Evolutionary conservation across 2,888 invertebrate species (phyloP), one percentile per base, ranked within the genome.

Genomic region (Apamea anceps): DNA sequence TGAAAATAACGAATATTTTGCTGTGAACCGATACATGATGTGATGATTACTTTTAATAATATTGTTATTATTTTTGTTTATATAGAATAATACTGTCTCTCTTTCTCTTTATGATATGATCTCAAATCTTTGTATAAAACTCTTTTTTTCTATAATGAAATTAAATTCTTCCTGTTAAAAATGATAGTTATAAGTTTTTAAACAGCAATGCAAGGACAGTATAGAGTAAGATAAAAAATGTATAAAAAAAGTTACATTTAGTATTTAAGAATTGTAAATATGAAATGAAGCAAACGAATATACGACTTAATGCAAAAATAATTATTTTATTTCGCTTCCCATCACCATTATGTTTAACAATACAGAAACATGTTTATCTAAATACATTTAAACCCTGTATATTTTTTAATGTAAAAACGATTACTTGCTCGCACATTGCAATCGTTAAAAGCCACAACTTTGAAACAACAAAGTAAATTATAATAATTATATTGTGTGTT

Each of bases 181-280:
- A 81, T 83, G 63, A 80, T 91, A 91, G 91, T 85, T 85, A 81
- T 93, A 91, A 91, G 92, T 88, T 91, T 89, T 88, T 91, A 91
- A 88, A 91, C 91, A 92, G 91, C 93, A 92, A 92, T 86, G 91
- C 92, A 94, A 95, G 95, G 95, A 94, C 95, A 96, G 96, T 96
- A 81, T 81, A 95, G 84, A 89, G 82, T 94, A 94, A 93, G 94
- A 91, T 84, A 89, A 89, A 93, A 94, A 94, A 93, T 92, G 91
- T 93, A 92, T 91, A 92, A 94, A 94, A 94, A 94, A 86, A 93
- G 85, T 85, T 93, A 93, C 90, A 88, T 92, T 91, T 93, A 93
- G 90, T 89, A 91, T 88, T 84, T 95, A 95, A 95, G 93, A 84
- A 91, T 91, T 96, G 96, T 96, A 96, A 95, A 96, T 96, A 96